These are phyloP conservation scores for Tichodroma muraria DNA, from an alignment of 2,113 vertebrate species.

Conservation along the genomic window DNA sequence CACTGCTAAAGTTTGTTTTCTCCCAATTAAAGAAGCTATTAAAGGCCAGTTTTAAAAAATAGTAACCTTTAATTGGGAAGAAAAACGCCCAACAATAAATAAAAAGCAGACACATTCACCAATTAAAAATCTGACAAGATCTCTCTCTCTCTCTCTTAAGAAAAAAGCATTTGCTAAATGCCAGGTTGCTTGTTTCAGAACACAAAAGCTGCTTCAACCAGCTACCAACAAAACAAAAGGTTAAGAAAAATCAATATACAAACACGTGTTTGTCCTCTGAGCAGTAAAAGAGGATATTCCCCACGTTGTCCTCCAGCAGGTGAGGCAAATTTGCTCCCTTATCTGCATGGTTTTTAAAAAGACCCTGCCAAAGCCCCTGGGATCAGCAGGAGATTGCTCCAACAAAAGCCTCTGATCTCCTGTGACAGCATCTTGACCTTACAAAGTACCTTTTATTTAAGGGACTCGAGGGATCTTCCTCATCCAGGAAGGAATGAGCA, in stretches of 20 bases:
- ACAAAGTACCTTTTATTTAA: neutral
- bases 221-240: slow-evolving; percentile 60
- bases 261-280: neutral
- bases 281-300: neutral
- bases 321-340: neutral
- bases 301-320: neutral
- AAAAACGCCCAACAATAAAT: slow-evolving; percentile 49
- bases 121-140: slow-evolving; percentile 71
- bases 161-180: slow-evolving; percentile 48
- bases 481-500: rapidly evolving
- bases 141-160: neutral
- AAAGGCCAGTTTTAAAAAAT: slow-evolving; percentile 28
- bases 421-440: neutral
- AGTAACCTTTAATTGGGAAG: slow-evolving; percentile 60
- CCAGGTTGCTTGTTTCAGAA: slow-evolving; percentile 35
- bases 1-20: slow-evolving; percentile 51
- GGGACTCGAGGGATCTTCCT: neutral
- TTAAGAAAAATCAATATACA: slow-evolving; percentile 44
- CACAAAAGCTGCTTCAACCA: slow-evolving; percentile 21
- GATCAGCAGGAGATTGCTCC: neutral
- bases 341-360: neutral
- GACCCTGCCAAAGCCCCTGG: neutral
- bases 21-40: slow-evolving; percentile 64
- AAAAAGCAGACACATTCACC: slow-evolving; percentile 52
- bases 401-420: neutral